These are phyloP conservation scores for Lutraria lutraria DNA, from an alignment of 2,888 invertebrate genomes.

Conservation along the genomic window DNA sequence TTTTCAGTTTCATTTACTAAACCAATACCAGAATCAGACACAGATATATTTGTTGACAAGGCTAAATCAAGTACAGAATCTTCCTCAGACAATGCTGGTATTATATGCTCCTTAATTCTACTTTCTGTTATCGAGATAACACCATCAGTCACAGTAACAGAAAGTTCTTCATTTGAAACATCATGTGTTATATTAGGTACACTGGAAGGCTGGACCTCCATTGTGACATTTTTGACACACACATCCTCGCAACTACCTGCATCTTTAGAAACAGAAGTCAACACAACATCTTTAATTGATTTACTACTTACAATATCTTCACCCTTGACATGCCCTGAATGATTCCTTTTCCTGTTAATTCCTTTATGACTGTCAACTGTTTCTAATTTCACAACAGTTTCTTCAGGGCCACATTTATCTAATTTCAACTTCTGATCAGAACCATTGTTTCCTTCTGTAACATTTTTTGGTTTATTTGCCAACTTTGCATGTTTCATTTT, in stretches of 20 bases:
- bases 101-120: neutral
- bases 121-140: conserved; percentile 37
- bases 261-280: conserved; percentile 7
- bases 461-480: neutral
- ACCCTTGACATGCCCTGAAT: conserved; percentile 8
- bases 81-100: neutral
- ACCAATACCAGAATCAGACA: neutral
- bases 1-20: neutral
- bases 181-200: neutral
- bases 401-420: neutral
- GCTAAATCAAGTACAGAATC: conserved; percentile 8
- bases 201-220: neutral
- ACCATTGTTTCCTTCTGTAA: neutral
- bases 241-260: neutral
- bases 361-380: neutral
- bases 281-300: conserved; percentile 24
- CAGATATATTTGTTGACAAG: conserved; percentile 10
- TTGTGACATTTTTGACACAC: neutral
- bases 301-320: neutral
- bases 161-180: neutral
- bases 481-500: conserved; percentile 68
- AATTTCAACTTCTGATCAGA: neutral
- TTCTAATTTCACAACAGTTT: neutral
- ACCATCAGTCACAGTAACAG: conserved; percentile 32
- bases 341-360: neutral